Evolutionary conservation across 2,797 vertebrate genomes (phyloP).

Genomic region (Cyclura pinguis): DNA sequence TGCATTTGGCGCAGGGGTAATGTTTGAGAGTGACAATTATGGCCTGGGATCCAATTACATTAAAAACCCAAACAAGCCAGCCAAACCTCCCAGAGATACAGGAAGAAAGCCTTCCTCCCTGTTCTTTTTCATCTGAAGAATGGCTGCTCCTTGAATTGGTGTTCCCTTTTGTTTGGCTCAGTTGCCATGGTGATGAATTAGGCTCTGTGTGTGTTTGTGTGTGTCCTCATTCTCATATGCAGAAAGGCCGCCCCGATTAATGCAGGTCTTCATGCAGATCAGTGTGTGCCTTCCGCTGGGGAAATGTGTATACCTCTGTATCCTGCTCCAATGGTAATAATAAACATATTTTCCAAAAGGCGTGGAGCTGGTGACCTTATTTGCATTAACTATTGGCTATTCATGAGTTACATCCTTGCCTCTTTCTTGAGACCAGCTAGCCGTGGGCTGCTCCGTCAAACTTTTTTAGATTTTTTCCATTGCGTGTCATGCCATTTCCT

Average conservation of each 20-base stretch:
- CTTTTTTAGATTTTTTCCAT: slow-evolving; percentile 19
- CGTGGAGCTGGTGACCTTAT: slow-evolving; percentile 25
- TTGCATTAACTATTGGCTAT: not conserved
- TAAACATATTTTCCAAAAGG: not conserved
- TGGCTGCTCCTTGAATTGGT: slow-evolving; percentile 39
- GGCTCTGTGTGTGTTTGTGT: slow-evolving; percentile 47
- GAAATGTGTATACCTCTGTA: not conserved
- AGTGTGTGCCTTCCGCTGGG: fast-evolving
- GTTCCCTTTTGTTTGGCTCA: slow-evolving; percentile 67
- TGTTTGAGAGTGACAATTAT: not conserved
- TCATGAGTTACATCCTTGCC: not conserved
- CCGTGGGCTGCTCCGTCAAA: not conserved
- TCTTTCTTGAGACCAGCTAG: not conserved
- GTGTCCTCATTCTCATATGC: slow-evolving; percentile 18
- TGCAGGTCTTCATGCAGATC: fast-evolving
- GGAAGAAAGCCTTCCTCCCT: not conserved
- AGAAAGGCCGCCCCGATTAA: not conserved
- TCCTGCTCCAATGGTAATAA: slow-evolving; percentile 29
- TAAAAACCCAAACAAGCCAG: not conserved
- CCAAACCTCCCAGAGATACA: not conserved
- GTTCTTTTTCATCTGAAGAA: slow-evolving; percentile 43
- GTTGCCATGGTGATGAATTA: slow-evolving; percentile 75
- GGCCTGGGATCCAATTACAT: not conserved
- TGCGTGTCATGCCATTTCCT: not conserved
- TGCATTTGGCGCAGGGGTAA: fast-evolving